Conservation (phyloP, 2,797 vertebrate genomes). For the Anguilla pacifica region DNA sequence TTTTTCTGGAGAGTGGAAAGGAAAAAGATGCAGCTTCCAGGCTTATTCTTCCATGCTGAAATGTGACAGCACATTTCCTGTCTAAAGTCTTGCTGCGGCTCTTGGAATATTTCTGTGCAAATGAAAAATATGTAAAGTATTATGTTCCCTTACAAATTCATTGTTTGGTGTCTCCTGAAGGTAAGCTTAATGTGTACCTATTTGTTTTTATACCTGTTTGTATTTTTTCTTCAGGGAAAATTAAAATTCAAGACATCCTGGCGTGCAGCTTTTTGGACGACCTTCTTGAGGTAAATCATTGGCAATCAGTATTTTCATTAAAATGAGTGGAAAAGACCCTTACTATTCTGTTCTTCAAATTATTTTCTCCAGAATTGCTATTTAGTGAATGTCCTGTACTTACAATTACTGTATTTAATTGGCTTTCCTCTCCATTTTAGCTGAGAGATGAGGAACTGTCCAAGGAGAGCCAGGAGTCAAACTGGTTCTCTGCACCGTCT, state of each 20-base stretch:
- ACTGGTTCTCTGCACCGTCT: slow-evolving; percentile 99
- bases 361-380: neutral
- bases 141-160: neutral
- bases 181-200: neutral
- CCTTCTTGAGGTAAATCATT: slow-evolving; percentile 84
- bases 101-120: neutral
- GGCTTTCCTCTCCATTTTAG: slow-evolving; percentile 65
- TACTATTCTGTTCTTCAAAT: neutral
- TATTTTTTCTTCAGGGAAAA: slow-evolving; percentile 80
- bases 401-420: neutral
- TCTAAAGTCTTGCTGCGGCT: neutral
- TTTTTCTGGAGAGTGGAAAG: neutral
- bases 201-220: neutral
- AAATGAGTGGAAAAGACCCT: neutral
- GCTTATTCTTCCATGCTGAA: neutral
- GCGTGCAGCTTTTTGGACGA: slow-evolving; percentile 98
- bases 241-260: slow-evolving; percentile 99
- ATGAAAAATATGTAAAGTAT: neutral
- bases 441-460: slow-evolving; percentile 96
- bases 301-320: slow-evolving; percentile 30
- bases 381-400: neutral
- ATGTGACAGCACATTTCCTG: neutral
- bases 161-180: neutral
- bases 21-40: neutral
- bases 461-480: slow-evolving; percentile 98